These are phyloP conservation scores for Mamestra brassicae DNA, from an alignment of 2,888 invertebrate species.

Conservation along the genomic window DNA sequence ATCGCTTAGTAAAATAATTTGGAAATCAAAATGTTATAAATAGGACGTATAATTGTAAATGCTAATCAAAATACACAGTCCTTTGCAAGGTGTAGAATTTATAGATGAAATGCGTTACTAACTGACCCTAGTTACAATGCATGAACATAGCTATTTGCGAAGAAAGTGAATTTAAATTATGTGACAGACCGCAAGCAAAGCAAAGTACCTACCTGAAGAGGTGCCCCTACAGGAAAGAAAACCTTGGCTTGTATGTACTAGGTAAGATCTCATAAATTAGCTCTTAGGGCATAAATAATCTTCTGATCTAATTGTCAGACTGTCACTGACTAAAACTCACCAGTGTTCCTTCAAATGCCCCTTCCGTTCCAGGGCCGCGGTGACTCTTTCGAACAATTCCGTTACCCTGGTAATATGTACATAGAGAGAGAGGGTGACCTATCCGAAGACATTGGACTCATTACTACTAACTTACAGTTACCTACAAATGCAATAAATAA, in stretches of 20 bases:
- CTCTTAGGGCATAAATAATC: not conserved
- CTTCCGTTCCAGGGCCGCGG: too few relatives aligned
- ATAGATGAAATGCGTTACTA: too few relatives aligned
- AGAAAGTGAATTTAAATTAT: not conserved
- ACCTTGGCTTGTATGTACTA: too few relatives aligned
- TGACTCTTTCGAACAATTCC: too few relatives aligned
- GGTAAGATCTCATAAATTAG: not conserved
- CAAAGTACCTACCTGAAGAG: not conserved
- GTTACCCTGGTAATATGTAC: too few relatives aligned
- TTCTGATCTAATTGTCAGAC: too few relatives aligned
- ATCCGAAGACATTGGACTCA: conserved; percentile 49
- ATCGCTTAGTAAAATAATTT: not conserved
- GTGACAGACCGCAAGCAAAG: not conserved
- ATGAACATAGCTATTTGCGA: not conserved
- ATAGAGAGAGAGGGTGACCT: not conserved
- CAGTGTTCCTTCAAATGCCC: too few relatives aligned
- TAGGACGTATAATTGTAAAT: not conserved
- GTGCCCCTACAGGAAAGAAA: not conserved
- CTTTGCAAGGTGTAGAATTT: not conserved
- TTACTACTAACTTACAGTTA: conserved; percentile 41
- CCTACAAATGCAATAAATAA: conserved; percentile 53
- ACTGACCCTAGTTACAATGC: too few relatives aligned
- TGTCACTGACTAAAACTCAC: too few relatives aligned
- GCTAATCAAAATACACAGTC: not conserved
- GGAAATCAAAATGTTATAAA: not conserved